Conservation (phyloP, 2,113 vertebrate species). For the Kobus ellipsiprymnus region DNA sequence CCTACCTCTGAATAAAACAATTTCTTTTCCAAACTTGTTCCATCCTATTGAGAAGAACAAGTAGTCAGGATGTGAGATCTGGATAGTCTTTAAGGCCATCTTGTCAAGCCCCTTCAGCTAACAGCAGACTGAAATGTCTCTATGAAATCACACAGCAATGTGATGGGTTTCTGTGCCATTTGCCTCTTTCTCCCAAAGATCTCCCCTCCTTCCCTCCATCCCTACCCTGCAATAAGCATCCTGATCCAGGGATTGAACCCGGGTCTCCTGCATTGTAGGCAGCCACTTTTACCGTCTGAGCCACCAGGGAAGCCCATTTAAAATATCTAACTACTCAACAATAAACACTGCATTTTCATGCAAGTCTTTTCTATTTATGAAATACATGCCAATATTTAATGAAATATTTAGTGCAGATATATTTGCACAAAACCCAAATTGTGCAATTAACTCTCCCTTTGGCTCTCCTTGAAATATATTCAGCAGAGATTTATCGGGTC, state of each 20-base stretch:
- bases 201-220: not conserved
- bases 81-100: not conserved
- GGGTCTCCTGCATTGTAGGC: too few species aligned
- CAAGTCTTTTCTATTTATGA: not conserved
- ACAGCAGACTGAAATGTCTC: not conserved
- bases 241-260: too few species aligned
- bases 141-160: not conserved
- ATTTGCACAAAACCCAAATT: not conserved
- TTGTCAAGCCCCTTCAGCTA: not conserved
- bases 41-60: not conserved
- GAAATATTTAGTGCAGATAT: not conserved
- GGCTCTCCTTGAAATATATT: not conserved
- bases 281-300: too few species aligned
- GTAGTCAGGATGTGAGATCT: not conserved
- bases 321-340: not conserved
- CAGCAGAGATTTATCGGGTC: not conserved
- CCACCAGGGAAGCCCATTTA: not conserved
- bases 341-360: not conserved
- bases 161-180: not conserved
- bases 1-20: not conserved
- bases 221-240: not conserved
- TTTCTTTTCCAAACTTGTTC: not conserved
- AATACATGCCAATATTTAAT: not conserved
- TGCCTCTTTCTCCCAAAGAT: not conserved
- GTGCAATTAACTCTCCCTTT: not conserved